These are phyloP conservation scores for Colossoma macropomum DNA, from an alignment of 2,113 vertebrate genomes.

Conservation along the genomic window DNA sequence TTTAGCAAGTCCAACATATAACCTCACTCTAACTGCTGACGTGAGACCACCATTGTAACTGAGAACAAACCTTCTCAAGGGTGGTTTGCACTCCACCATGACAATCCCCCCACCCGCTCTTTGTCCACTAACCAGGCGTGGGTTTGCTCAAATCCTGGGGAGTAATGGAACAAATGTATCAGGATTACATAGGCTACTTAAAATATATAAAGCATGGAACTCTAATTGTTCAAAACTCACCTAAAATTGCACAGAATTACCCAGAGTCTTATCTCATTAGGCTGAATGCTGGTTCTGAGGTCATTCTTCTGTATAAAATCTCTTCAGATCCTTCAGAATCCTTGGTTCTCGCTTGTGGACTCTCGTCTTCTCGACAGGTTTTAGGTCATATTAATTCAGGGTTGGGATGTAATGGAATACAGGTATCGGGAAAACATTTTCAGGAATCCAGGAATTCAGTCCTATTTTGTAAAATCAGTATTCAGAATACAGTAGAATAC, in stretches of 20 bases:
- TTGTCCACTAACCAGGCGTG: neutral
- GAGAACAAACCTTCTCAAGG: neutral
- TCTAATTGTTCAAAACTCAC: too few species aligned
- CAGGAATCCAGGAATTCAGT: too few species aligned
- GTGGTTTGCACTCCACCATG: neutral
- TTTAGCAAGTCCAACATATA: neutral
- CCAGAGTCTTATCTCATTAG: too few species aligned
- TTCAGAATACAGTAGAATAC: too few species aligned
- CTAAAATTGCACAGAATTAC: too few species aligned
- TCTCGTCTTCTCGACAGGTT: too few species aligned
- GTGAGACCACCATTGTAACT: neutral
- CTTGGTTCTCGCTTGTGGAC: neutral
- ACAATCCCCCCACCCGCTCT: neutral
- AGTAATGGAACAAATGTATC: slow-evolving; percentile 1
- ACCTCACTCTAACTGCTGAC: neutral
- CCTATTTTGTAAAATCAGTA: too few species aligned
- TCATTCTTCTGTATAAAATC: neutral
- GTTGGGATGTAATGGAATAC: too few species aligned
- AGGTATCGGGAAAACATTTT: too few species aligned
- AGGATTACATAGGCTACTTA: neutral
- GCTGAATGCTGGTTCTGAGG: neutral
- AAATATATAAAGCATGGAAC: neutral
- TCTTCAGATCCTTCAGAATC: neutral
- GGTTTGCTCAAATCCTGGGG: neutral
- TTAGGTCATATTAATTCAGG: too few species aligned